These are phyloP conservation scores for Agonopterix alstromeriana DNA, from an alignment of 2,888 invertebrate genomes.

Conservation along the genomic window DNA sequence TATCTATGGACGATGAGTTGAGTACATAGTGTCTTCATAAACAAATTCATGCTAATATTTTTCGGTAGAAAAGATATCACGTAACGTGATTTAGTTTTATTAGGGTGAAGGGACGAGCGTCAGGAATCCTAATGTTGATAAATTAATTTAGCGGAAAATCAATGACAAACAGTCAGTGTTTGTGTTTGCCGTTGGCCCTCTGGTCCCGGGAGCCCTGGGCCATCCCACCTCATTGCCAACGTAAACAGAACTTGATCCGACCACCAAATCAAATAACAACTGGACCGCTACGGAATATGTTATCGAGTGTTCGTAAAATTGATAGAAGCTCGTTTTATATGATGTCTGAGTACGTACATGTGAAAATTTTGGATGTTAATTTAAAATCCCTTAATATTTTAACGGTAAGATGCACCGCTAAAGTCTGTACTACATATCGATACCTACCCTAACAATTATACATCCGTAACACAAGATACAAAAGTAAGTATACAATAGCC, in stretches of 20 bases:
- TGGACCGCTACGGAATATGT: slow-evolving; percentile 33
- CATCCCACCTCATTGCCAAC: slow-evolving; percentile 53
- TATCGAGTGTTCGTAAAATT: slow-evolving; percentile 1
- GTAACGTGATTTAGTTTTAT: no score
- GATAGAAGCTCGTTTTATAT: no score
- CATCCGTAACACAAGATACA: no score
- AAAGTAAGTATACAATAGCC: no score
- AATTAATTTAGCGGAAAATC: slow-evolving; percentile 75
- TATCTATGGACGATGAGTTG: no score
- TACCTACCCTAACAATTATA: no score
- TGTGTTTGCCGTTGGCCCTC: slow-evolving; percentile 49
- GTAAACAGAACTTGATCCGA: slow-evolving; percentile 63
- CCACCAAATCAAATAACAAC: slow-evolving; percentile 56
- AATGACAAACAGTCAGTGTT: slow-evolving; percentile 64
- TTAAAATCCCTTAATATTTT: background rate
- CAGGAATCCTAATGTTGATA: slow-evolving; percentile 30
- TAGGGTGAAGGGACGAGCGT: background rate
- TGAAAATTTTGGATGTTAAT: background rate
- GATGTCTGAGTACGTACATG: no score
- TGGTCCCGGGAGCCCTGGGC: slow-evolving; percentile 33
- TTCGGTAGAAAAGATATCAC: no score
- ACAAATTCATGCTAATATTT: no score
- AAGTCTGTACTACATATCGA: no score
- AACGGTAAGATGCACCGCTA: no score
- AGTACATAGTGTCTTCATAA: no score